Conservation (phyloP, 2,888 invertebrate species). For the Abrostola triplasia region DNA sequence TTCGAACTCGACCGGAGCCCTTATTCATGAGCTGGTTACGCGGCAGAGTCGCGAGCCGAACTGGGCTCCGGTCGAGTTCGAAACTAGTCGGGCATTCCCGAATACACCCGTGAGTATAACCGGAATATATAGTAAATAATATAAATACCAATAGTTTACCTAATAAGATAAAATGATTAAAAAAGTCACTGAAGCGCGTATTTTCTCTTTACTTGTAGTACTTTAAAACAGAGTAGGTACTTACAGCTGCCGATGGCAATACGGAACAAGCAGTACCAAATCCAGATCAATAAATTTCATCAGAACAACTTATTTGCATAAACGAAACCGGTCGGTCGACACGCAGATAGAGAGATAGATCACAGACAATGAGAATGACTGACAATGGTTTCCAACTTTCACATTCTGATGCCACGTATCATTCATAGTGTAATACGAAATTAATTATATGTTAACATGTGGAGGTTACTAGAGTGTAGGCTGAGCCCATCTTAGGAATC, state of each 20-base stretch:
- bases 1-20: too few relatives aligned
- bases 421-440: constrained; percentile 39
- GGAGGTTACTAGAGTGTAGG: constrained; percentile 42
- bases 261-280: constrained; percentile 46
- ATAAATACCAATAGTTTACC: too few relatives aligned
- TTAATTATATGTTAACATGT: constrained; percentile 42
- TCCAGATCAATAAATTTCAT: constrained; percentile 63
- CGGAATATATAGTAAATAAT: too few relatives aligned
- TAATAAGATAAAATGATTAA: too few relatives aligned
- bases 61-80: too few relatives aligned
- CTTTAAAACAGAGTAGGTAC: too few relatives aligned
- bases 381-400: constrained; percentile 67
- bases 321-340: constrained; percentile 62
- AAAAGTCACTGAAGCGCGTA: too few relatives aligned
- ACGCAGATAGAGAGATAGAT: constrained; percentile 56
- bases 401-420: constrained; percentile 51
- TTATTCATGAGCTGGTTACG: too few relatives aligned
- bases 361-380: constrained; percentile 64
- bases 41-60: too few relatives aligned
- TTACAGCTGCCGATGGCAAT: constrained; percentile 11
- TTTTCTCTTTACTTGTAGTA: too few relatives aligned
- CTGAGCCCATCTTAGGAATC: constrained; percentile 22
- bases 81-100: too few relatives aligned
- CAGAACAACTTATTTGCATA: constrained; percentile 65
- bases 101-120: too few relatives aligned